These are phyloP conservation scores for Triplophysa rosa DNA, from an alignment of 2,113 vertebrate genomes.

Conservation along the genomic window DNA sequence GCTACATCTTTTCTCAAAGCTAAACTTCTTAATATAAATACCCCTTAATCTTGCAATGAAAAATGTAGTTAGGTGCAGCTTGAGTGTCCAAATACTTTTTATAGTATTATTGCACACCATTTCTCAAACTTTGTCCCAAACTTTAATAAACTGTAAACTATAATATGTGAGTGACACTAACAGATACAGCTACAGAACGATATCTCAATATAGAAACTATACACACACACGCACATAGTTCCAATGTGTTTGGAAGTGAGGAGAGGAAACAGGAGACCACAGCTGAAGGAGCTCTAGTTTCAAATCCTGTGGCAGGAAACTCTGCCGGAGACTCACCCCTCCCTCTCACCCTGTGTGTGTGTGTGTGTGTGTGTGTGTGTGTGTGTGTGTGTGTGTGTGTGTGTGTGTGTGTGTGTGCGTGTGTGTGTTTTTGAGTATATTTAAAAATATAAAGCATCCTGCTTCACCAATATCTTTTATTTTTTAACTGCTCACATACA, in stretches of 20 bases:
- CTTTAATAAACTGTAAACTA: not conserved
- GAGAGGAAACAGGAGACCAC: slow-evolving; percentile 59
- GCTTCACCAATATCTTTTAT: not conserved
- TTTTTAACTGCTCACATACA: not conserved
- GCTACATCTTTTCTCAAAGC: too few species aligned
- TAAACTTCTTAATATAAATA: too few species aligned
- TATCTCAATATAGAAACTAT: slow-evolving; percentile 2
- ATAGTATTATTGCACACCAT: not conserved
- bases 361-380: slow-evolving; percentile 33
- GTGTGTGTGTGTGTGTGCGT: slow-evolving; percentile 31
- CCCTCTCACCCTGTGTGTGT: slow-evolving; percentile 32
- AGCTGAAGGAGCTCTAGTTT: slow-evolving; percentile 60
- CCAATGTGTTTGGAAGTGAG: slow-evolving; percentile 43
- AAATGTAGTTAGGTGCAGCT: too few species aligned
- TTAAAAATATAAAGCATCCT: slow-evolving; percentile 32
- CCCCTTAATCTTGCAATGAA: too few species aligned
- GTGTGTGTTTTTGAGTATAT: slow-evolving; percentile 29
- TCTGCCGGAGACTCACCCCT: slow-evolving; percentile 45
- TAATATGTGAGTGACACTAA: slow-evolving; percentile 10
- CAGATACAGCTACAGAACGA: slow-evolving; percentile 2
- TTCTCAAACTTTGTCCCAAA: not conserved
- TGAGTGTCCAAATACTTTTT: too few species aligned
- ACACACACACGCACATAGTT: slow-evolving; percentile 6
- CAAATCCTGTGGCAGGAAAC: slow-evolving; percentile 63
- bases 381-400: slow-evolving; percentile 32